Evolutionary conservation across 1,140 invertebrate genomes (phyloP), one percentile per base, ranked within the genome.

Genomic region (Triops cancriformis): DNA sequence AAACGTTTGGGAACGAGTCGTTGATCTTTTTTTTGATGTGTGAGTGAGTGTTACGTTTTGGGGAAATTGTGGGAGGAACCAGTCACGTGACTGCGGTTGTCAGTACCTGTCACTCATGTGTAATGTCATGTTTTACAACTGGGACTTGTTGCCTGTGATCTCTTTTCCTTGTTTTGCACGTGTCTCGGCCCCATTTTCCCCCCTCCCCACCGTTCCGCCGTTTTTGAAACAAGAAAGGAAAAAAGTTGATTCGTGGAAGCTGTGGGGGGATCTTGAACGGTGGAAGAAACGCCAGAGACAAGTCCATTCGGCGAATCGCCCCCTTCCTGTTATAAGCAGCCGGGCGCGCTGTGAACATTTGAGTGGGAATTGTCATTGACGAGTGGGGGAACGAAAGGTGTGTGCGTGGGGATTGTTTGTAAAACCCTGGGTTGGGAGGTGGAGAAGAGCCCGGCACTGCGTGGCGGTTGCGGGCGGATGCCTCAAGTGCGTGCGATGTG

Each of bases 121-220:
- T 64, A 64, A 64, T 23, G 51, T 64, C 51, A 64, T 64, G 51
- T 64, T 64, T 64, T 64, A 64, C 51, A 64, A 64, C 51, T 64
- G 51, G 51, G 51, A 64, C 51, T 64, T 64, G 51, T 64, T 64
- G 51, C 51, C 51, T 64, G 51, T 64, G 51, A 64, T 64, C 51
- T 64, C 51, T 64, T 64, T 64, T 64, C 51, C 51, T 64, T 64
- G 51, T 64, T 64, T 64, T 64, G 51, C 51, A 64, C 51, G 51
- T 64, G 51, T 64, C 51, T 64, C 51, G 51, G 51, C 51, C 51
- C 51, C 51, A 9, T 64, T 64, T 23, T 64, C 51, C 51, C n/a
- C 31, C 23, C 51, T 64, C 51, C 23, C 51, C 51, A 23, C 51
- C 51, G 51, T 64, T 64, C 51, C 51, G 31, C 31, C 31, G 31